Evolutionary conservation across 1,140 invertebrate species (phyloP).

Genomic region (Tyrophagus putrescentiae): DNA sequence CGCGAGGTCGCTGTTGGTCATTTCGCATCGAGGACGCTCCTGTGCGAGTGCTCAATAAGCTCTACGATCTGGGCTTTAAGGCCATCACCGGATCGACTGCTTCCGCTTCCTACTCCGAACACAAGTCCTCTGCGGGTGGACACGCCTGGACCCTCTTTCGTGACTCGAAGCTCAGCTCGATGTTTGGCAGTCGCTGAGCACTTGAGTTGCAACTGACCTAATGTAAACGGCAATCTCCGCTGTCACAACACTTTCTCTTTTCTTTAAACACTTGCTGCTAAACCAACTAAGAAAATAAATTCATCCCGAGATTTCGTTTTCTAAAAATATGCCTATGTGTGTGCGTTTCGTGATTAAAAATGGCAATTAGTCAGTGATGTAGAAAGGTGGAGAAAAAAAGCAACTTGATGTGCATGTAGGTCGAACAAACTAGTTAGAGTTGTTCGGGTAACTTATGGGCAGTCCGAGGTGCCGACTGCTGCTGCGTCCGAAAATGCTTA

Average conservation of each 20-base stretch:
- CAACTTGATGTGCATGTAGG: not conserved
- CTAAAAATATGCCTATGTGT: not conserved
- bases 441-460: too few relatives aligned
- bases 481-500: too few relatives aligned
- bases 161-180: conserved; percentile 5
- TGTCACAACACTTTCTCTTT: not conserved
- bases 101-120: not conserved
- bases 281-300: not conserved
- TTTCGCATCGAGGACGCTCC: conserved; percentile 19
- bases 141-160: conserved; percentile 17
- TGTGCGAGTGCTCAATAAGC: conserved; percentile 16
- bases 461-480: too few relatives aligned
- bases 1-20: conserved; percentile 17
- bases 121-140: conserved; percentile 8
- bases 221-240: not conserved
- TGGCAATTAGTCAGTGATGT: not conserved
- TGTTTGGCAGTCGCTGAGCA: not conserved
- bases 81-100: conserved; percentile 5
- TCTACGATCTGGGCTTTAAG: conserved; percentile 16
- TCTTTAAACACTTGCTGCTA: not conserved
- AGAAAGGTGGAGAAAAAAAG: not conserved
- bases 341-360: too few relatives aligned
- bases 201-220: too few relatives aligned
- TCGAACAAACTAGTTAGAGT: not conserved
- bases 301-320: not conserved